Base-by-base conservation (phyloP, 2,888 invertebrate species). In the Saturnia japonica region DNA sequence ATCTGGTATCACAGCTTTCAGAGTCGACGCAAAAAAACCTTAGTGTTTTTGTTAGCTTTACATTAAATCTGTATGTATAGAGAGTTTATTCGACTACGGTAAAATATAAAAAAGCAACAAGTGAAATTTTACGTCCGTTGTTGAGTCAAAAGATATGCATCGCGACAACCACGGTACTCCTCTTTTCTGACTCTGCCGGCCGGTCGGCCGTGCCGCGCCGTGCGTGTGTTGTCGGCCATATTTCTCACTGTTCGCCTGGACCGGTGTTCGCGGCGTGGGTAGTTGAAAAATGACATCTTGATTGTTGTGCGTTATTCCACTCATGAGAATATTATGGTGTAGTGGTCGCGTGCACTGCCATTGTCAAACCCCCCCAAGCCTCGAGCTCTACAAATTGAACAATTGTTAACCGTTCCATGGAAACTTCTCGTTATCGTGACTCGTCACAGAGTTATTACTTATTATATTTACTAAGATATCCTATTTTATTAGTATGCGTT, bases 201-300 rank as follows among this genome's bases (percentile, higher is more conserved):
- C 51, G 51, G n/a, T n/a, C n/a, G n/a, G 57, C 14, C 25, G 89
- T 91, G 11, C 54, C 22, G 54, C 54, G 57, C 28, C 4, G 89
- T 91, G 92, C 90, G 90, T 90, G 86, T 82, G 85, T 85, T 91
- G 91, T 91, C 88, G 88, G 88, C 91, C 88, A 93, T 94, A 94
- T 89, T 91, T 93, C 91, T 92, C 86, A 85, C 84, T 85, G 86
- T 86, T 83, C 83, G 77, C 82, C 84, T 82, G 83, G 81, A 80
- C 78, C 82, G 81, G 85, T 85, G 88, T 87, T 83, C 85, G 84
- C 86, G 77, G 92, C 91, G 94, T 94, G 93, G 94, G 93, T 91
- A 92, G 94, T 92, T 94, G 93, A 94, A 93, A 94, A 93, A 94
- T 94, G 93, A 94, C 93, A 94, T 94, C 94, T 93, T 93, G 93